These are phyloP conservation scores for Aphodius granarius DNA, from an alignment of 2,888 invertebrate genomes.

Conservation along the genomic window DNA sequence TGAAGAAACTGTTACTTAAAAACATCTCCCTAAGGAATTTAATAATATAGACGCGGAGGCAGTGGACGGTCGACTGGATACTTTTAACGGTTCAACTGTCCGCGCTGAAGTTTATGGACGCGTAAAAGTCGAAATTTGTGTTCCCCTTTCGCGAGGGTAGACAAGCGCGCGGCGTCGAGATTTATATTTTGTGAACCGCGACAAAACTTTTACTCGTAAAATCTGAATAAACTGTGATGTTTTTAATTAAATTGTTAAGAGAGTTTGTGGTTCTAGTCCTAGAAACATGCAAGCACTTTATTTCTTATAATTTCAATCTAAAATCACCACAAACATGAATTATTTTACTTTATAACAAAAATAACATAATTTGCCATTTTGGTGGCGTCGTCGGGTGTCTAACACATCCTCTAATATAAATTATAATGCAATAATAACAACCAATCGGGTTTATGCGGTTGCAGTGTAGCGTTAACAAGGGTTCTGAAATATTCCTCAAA, in stretches of 20 bases:
- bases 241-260: slow-evolving; percentile 4
- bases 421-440: too few species aligned
- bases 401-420: too few species aligned
- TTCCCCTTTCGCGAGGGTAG: neutral
- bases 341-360: too few species aligned
- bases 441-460: neutral
- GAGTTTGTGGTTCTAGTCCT: neutral
- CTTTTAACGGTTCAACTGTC: neutral
- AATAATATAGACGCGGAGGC: neutral
- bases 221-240: neutral
- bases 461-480: neutral
- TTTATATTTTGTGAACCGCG: neutral
- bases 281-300: neutral
- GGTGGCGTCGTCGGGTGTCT: too few species aligned
- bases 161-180: neutral
- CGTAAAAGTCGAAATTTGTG: neutral
- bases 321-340: neutral
- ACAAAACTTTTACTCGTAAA: neutral
- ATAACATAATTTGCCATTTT: too few species aligned
- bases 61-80: neutral
- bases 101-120: neutral
- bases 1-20: neutral
- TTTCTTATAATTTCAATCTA: neutral
- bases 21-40: neutral
- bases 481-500: neutral